These are phyloP conservation scores for Zaprionus davidi DNA, from an alignment of 1,140 invertebrate species.

Conservation along the genomic window DNA sequence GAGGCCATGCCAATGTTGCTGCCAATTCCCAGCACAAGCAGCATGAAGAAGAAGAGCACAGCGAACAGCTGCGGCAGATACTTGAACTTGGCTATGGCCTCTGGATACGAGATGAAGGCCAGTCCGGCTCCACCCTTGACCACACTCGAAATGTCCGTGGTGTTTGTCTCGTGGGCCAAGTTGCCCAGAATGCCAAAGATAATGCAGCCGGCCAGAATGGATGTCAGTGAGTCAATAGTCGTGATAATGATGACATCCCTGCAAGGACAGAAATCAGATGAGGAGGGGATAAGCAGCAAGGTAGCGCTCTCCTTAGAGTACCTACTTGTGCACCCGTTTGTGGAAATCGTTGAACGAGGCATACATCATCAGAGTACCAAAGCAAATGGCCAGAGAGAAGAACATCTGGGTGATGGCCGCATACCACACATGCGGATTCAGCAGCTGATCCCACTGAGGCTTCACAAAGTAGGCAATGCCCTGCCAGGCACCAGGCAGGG, in stretches of 20 bases:
- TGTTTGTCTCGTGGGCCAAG: conserved; percentile 87
- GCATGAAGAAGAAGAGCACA: conserved; percentile 95
- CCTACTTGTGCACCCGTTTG: conserved; percentile 91
- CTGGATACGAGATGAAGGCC: conserved; percentile 93
- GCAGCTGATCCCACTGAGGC: conserved; percentile 88
- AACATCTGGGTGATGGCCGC: conserved; percentile 94
- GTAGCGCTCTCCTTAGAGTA: background rate
- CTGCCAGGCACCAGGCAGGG: conserved; percentile 89
- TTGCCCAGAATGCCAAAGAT: conserved; percentile 94
- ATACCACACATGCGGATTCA: conserved; percentile 91
- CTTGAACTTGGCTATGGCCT: conserved; percentile 93
- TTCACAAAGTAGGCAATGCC: conserved; percentile 92
- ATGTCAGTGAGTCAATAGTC: conserved; percentile 91
- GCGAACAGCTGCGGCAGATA: conserved; percentile 92
- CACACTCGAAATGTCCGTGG: conserved; percentile 84
- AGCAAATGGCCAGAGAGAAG: conserved; percentile 92
- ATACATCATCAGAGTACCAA: conserved; percentile 92
- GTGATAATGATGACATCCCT: conserved; percentile 91
- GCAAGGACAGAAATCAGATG: conserved; percentile 46
- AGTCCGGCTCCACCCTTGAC: conserved; percentile 88
- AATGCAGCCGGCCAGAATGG: conserved; percentile 93
- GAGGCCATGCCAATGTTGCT: conserved; percentile 89
- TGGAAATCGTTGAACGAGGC: conserved; percentile 93
- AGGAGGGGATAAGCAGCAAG: too few relatives aligned
- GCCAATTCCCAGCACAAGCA: conserved; percentile 91